A percentile compares a stretch with the other conserved stretches of the same genome.
phyloP scores from a whole-genome alignment of 2,797 vertebrate genomes.

The Melanitta fusca region DNA sequence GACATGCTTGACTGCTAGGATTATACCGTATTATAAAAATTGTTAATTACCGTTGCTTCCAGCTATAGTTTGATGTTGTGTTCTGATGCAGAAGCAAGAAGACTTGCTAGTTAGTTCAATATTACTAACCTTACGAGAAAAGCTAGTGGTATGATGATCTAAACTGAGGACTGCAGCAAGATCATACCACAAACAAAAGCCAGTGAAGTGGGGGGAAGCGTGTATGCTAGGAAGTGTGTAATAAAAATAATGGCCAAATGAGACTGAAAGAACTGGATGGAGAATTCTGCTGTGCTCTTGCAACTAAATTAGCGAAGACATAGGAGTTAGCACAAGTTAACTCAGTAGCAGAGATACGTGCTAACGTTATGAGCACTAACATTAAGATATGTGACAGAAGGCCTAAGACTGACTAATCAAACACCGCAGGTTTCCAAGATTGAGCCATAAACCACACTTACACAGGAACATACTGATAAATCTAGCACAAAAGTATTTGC shows the following conservation, averaged over 20 bases:
- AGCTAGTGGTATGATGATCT: background rate
- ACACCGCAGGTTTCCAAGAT: background rate
- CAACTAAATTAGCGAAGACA: background rate
- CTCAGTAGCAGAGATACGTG: background rate
- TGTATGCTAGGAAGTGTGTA: fast-evolving
- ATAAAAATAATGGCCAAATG: background rate
- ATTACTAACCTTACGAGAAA: background rate
- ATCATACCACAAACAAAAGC: background rate
- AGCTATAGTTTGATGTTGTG: background rate
- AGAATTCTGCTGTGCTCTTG: background rate
- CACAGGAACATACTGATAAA: background rate
- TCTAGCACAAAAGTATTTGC: background rate
- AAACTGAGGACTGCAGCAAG: background rate
- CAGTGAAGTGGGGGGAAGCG: background rate
- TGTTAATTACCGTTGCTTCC: background rate
- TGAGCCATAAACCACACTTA: background rate
- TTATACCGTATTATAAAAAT: background rate
- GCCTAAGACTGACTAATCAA: background rate
- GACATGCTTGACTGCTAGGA: background rate
- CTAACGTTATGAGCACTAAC: background rate
- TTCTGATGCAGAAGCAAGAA: background rate
- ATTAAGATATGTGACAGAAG: background rate
- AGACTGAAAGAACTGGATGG: background rate
- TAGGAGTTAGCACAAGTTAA: background rate
- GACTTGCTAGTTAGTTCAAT: background rate